Evolutionary conservation across 2,888 invertebrate species (phyloP).

Genomic region (Coenonympha glycerion): DNA sequence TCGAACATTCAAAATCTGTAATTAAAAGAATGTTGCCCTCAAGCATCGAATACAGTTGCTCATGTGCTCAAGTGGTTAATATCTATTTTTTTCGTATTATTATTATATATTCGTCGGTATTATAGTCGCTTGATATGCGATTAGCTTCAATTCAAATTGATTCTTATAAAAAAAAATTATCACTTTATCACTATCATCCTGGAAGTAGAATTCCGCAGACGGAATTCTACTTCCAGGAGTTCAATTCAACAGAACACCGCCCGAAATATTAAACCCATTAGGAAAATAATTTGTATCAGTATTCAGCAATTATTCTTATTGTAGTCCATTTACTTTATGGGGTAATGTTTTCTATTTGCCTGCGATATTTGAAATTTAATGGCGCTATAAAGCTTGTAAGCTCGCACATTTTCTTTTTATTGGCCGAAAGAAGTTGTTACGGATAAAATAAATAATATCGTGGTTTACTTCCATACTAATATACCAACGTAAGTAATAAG

Average conservation of each 20-base stretch:
- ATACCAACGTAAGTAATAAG: too few species aligned
- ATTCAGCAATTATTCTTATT: conserved; percentile 11
- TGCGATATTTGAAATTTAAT: conserved; percentile 19
- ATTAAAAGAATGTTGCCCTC: too few species aligned
- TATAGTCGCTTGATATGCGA: not conserved
- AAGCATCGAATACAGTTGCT: too few species aligned
- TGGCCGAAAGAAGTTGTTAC: conserved; percentile 8
- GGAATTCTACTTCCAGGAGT: not conserved
- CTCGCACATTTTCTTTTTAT: conserved; percentile 17
- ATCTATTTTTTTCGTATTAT: too few species aligned
- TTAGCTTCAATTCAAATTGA: conserved; percentile 2
- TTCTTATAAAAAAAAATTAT: not conserved
- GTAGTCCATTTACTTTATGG: conserved; percentile 16
- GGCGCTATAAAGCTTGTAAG: conserved; percentile 16
- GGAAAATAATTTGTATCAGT: conserved; percentile 3
- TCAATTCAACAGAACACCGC: not conserved
- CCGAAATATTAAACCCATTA: not conserved
- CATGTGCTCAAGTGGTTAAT: too few species aligned
- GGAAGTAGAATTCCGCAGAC: too few species aligned
- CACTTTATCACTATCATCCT: not conserved
- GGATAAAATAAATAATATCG: conserved; percentile 4
- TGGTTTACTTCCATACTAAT: not conserved
- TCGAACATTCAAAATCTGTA: too few species aligned
- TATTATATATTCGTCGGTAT: not conserved
- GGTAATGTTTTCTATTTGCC: conserved; percentile 18